phyloP scores from a whole-genome alignment of 1,140 invertebrate species.

The Drosophila novamexicana region DNA sequence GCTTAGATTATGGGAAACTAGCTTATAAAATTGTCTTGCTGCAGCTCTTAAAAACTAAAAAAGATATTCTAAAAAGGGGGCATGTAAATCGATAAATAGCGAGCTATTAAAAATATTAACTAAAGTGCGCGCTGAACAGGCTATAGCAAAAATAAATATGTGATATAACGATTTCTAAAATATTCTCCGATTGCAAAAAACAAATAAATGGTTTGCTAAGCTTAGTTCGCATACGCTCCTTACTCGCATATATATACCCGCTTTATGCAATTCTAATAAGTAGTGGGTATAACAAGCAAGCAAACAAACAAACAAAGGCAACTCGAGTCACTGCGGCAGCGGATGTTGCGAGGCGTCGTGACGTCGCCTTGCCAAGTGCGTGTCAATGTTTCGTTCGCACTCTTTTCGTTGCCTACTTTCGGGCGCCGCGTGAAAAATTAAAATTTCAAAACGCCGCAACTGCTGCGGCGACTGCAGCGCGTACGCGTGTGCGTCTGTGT shows the following conservation, averaged over 20 bases:
- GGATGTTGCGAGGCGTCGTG: conserved; percentile 12
- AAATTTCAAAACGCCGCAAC: conserved; percentile 72
- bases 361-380: conserved; percentile 24
- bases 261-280: neutral
- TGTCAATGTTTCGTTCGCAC: conserved; percentile 42
- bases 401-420: conserved; percentile 61
- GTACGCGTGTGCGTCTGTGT: conserved; percentile 4
- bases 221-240: no score
- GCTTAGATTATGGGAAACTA: no score
- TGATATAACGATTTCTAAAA: no score
- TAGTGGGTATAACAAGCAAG: conserved; percentile 6
- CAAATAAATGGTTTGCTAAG: no score
- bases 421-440: conserved; percentile 75
- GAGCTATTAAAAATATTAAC: no score
- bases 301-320: conserved; percentile 26
- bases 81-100: no score
- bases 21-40: no score
- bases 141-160: no score
- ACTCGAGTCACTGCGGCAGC: conserved; percentile 30
- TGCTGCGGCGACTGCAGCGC: conserved; percentile 48
- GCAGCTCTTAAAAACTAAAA: no score
- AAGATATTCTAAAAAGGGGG: no score
- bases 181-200: no score
- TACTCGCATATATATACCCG: neutral
- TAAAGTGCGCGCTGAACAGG: no score